Evolutionary conservation across 1,140 invertebrate species (phyloP).

Genomic region (Pararge aegeria): DNA sequence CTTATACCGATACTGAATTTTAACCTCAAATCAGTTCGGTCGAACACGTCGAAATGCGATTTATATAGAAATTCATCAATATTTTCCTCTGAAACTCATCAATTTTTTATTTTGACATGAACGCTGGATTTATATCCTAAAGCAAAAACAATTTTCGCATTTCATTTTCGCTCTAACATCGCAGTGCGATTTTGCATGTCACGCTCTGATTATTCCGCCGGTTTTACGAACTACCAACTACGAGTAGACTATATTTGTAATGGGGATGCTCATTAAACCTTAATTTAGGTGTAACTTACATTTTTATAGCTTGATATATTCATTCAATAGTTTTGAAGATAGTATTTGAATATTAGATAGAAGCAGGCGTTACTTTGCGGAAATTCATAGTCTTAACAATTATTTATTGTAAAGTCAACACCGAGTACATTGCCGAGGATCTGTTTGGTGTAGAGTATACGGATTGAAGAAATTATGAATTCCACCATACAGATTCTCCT

Average conservation of each 20-base stretch:
- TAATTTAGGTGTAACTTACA: not conserved
- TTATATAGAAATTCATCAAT: constrained; percentile 6
- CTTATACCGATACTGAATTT: not conserved
- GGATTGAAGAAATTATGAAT: too few species aligned
- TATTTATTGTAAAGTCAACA: too few species aligned
- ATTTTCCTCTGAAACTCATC: not conserved
- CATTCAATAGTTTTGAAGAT: too few species aligned
- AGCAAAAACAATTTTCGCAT: constrained; percentile 15
- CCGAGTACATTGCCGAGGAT: too few species aligned
- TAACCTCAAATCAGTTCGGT: not conserved
- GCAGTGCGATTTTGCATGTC: constrained; percentile 34
- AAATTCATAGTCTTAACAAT: too few species aligned
- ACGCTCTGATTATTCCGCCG: constrained; percentile 38
- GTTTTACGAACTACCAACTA: constrained; percentile 19
- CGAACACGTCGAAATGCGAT: not conserved
- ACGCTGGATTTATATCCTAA: constrained; percentile 10
- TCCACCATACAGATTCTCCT: too few species aligned
- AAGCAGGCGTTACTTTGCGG: too few species aligned
- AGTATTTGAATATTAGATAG: too few species aligned
- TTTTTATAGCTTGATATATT: not conserved
- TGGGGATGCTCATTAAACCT: constrained; percentile 5
- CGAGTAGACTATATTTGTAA: not conserved
- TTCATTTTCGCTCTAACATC: constrained; percentile 19
- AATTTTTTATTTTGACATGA: constrained; percentile 19
- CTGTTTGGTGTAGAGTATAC: too few species aligned